Percentiles rank a stretch among this genome's conserved stretches.
Evolutionary conservation across 2,113 vertebrate genomes (phyloP).

Genomic region (Benitochromis conjunctus): DNA sequence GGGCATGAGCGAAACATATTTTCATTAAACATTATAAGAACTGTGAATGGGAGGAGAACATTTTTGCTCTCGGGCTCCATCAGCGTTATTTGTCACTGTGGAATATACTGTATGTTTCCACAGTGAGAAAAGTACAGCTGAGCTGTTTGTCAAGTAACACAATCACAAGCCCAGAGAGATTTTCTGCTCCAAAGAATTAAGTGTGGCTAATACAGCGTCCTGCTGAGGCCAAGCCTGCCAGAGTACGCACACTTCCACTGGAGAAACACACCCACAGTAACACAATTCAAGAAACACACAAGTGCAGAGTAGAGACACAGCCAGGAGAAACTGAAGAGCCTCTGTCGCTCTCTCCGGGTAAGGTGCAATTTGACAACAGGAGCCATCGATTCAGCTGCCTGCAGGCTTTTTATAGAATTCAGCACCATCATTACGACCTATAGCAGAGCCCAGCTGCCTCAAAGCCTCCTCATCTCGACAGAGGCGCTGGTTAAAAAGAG

Average conservation of each 20-base stretch:
- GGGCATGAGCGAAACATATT: background rate
- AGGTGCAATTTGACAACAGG: constrained; percentile 62
- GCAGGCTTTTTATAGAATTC: constrained; percentile 71
- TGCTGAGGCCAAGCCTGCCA: constrained; percentile 20
- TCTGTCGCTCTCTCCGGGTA: constrained; percentile 23
- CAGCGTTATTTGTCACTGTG: background rate
- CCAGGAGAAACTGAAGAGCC: background rate
- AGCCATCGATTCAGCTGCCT: constrained; percentile 67
- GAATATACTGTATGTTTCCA: background rate
- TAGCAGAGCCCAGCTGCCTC: constrained; percentile 8
- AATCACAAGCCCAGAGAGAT: constrained; percentile 32
- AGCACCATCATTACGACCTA: constrained; percentile 54
- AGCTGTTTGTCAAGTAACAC: constrained; percentile 19
- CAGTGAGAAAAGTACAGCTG: background rate
- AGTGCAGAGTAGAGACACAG: background rate
- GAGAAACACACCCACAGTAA: background rate
- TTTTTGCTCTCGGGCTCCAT: background rate
- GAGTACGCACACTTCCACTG: background rate
- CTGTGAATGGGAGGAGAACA: background rate
- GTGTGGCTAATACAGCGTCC: constrained; percentile 32
- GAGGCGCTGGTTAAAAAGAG: background rate
- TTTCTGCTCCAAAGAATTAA: constrained; percentile 62
- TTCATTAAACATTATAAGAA: background rate
- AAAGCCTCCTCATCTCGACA: background rate
- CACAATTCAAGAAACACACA: background rate